Evolutionary conservation across 2,113 vertebrate genomes (phyloP), one percentile per base, ranked within the genome.

Genomic region (Saimiri boliviensis): DNA sequence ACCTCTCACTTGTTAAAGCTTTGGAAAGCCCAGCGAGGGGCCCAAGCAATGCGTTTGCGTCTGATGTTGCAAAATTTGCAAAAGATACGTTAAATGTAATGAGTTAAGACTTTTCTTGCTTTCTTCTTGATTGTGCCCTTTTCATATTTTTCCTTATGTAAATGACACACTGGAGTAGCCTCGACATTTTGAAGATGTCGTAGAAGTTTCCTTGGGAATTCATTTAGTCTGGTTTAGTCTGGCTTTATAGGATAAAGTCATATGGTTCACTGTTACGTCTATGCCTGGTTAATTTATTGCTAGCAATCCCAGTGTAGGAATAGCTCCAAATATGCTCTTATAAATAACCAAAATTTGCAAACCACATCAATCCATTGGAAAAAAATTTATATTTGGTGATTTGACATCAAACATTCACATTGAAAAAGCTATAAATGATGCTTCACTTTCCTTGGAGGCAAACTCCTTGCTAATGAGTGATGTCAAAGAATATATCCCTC

Each of bases 41-140:
- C 13, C 5, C 0, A 9, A 71, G 52, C 3, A 1, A 0, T 5
- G 6, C 1, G 2, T 56, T 80, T 17, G 49, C 58, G 27, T 35
- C 13, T 35, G 49, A 56, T 68, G 60, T 47, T 76, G 30, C 63
- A 79, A 68, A 23, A 47, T 81, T 76, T 40, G 14, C 52, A 54
- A 63, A 93, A 93, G 30, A 10, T 49, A 40, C 47, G 35, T 89
- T 66, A 76, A 20, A 27, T 20, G 2, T 42, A 81, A 45, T 63
- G n/a, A n/a, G 32, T 32, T 74, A 60, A 27, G 17, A 49, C 11
- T 32, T 92, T 27, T 49, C 6, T 70, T 66, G 60, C 30, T 68
- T 94, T 88, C 6, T 14, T 71, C 11, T 74, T 20, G 35, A 37
- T 1, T 42, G 58, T 32, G 9, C 5, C n/a, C 20, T 52, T 32